Evolutionary conservation across 2,888 invertebrate genomes (phyloP), one percentile per base, ranked within the genome.

Genomic region (Acholoe squamosa): DNA sequence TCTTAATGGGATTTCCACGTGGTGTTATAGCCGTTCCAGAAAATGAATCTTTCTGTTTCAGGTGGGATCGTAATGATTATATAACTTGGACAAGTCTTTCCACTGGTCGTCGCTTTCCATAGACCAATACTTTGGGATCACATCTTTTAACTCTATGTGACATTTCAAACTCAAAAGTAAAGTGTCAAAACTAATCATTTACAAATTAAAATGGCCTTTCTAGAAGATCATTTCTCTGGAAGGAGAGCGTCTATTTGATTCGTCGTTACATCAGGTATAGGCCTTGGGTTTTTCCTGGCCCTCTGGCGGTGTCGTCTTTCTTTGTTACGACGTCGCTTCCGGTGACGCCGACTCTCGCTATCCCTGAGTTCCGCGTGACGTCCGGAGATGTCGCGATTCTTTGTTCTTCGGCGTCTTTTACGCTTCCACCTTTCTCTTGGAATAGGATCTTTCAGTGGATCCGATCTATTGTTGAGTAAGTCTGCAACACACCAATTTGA

Each of bases 221-320:
- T 28, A 5, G 25, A 28, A 71, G 71, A 28, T 71, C 71, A 71
- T 71, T 71, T 16, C 31, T 28, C n/a, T 28, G 71, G 28, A 71
- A 86, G 16, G 14, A 86, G 54, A 22, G 54, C 54, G 31, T 86
- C 56, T 86, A 86, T 86, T 86, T 86, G 86, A 56, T 86, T 86
- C 25, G 86, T 86, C 56, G 86, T 86, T 56, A 86, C 86, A 86
- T 86, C 86, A n/a, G 86, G 86, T 86, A 86, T 31, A 16, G 28
- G 86, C 34, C 80, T 33, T 80, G 43, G 16, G 33, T 80, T 80
- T 7, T 43, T 43, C 25, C 76, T 84, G 16, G 56, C 10, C 67
- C 34, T 56, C 16, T 61, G 89, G 0, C 89, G 16, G 61, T 89
- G 61, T 67, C 43, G 31, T 33, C 71, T 56, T 34, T 52, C 86